phyloP scores from a whole-genome alignment of 37 sponge, comb jelly and placozoan genomes.

The Axinella damicornis region DNA sequence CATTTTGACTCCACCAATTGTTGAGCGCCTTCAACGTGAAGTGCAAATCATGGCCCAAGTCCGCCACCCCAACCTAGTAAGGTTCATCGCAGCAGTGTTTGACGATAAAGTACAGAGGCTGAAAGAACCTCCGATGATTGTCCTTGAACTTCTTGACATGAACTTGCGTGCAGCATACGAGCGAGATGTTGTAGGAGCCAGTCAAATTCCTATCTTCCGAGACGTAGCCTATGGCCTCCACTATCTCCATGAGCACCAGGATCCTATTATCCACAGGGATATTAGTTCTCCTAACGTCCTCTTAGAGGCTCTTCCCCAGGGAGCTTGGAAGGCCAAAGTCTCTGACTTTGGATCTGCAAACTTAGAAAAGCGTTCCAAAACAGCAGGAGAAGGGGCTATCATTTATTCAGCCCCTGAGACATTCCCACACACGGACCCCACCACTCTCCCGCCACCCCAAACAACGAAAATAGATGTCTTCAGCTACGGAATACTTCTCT shows the following conservation, averaged over 20 bases:
- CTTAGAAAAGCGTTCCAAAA: slow-evolving; percentile 20
- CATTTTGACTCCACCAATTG: not conserved
- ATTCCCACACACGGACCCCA: not conserved
- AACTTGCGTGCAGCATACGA: slow-evolving; percentile 50
- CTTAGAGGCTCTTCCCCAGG: slow-evolving; percentile 27
- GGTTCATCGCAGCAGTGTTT: slow-evolving; percentile 65
- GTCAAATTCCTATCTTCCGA: slow-evolving; percentile 18
- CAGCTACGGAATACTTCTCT: slow-evolving; percentile 78
- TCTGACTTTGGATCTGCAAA: slow-evolving; percentile 89
- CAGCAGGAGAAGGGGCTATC: slow-evolving; percentile 64
- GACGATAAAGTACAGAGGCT: slow-evolving; percentile 6
- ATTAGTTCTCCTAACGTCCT: slow-evolving; percentile 84
- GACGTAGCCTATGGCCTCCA: slow-evolving; percentile 78
- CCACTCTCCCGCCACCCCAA: slow-evolving; percentile 22
- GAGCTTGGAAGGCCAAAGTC: slow-evolving; percentile 72
- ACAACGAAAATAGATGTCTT: slow-evolving; percentile 82
- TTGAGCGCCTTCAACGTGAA: slow-evolving; percentile 49
- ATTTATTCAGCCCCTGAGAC: slow-evolving; percentile 82
- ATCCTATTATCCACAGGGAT: slow-evolving; percentile 84
- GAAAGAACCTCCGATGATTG: slow-evolving; percentile 41
- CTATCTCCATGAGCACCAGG: slow-evolving; percentile 69
- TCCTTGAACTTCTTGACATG: slow-evolving; percentile 71
- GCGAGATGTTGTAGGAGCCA: not conserved
- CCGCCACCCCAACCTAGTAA: slow-evolving; percentile 73
- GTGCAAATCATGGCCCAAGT: slow-evolving; percentile 67